phyloP scores from a whole-genome alignment of 2,797 vertebrate species.

The Ambastaia sidthimunki region DNA sequence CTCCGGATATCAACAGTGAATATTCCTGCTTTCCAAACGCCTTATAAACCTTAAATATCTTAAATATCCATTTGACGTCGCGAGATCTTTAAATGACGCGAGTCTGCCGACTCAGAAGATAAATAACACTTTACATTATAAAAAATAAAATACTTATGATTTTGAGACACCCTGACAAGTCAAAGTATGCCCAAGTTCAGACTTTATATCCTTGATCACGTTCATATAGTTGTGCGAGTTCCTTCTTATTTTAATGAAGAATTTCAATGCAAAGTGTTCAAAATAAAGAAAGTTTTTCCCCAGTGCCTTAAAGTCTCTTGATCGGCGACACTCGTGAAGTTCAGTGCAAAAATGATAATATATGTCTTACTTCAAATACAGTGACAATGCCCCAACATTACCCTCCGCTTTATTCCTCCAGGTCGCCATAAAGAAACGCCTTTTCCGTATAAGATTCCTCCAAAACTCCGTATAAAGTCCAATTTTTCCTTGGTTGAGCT shows the following conservation, averaged over 20 bases:
- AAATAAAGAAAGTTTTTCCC: constrained; percentile 73
- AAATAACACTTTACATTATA: neutral
- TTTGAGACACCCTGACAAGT: neutral
- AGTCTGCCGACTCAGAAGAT: constrained; percentile 21
- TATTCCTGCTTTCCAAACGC: constrained; percentile 68
- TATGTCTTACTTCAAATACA: constrained; percentile 22
- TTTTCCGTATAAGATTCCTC: constrained; percentile 31
- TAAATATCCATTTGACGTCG: constrained; percentile 57
- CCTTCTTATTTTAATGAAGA: neutral
- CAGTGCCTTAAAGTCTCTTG: constrained; percentile 74
- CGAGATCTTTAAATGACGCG: constrained; percentile 33
- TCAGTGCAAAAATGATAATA: constrained; percentile 24
- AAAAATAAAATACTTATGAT: neutral
- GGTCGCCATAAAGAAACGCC: constrained; percentile 16
- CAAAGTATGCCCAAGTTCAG: neutral
- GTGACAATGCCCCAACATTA: constrained; percentile 11
- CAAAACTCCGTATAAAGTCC: constrained; percentile 42
- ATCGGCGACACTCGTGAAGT: constrained; percentile 65
- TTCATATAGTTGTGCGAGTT: neutral
- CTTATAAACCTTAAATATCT: constrained; percentile 36
- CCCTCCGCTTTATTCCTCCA: constrained; percentile 6
- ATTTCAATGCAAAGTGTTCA: constrained; percentile 2
- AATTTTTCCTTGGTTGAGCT: constrained; percentile 41
- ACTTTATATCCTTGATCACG: neutral
- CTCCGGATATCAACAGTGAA: constrained; percentile 74